Base-by-base conservation (phyloP, 2,113 vertebrate genomes). In the Nerophis ophidion region DNA sequence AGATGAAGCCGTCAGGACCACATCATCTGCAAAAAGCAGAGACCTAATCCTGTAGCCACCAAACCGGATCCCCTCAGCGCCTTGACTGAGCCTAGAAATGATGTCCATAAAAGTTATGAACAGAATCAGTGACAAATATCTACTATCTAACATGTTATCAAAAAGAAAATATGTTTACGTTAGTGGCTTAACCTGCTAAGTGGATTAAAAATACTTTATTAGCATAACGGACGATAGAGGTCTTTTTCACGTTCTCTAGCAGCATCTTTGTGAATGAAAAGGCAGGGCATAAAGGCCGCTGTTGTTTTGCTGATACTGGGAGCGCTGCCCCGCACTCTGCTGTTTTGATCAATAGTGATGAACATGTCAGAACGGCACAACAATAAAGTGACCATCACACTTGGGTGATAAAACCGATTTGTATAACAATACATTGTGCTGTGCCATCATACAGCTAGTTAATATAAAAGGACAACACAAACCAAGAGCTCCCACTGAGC, bases 351-450 rank as follows among this genome's bases (percentile, higher is more conserved):
- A 81, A 77, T 79, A 63, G 77, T 65, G 81, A 85, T 84, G 75
- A 80, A 83, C 68, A 42, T 72, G 76, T 73, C 68, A 76, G 70
- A 83, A 79, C 13, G 1, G 60, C 61, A 71, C 79, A 84, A 86
- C 76, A 79, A 75, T 66, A 72, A 26, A 80, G 44, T 71, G 67
- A 52, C 65, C 60, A 64, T 62, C 59, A 36, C 65, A 69, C 56
- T 44, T 5, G 66, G 46, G 7, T 67, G 49, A 81, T 81, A 69
- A 77, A 70, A 76, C 68, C 57, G 12, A 79, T 81, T 79, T 82
- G 79, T 72, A 84, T 79, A 73, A 86, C 75, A 86, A 86, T 83
- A 81, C 84, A 77, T 86, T 84, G 72, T 86, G 84, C 84, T 85
- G 81, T 74, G 81, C 77, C 80, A 86, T 87, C 85, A 85, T 70